These are phyloP conservation scores for Bombus soroeensis DNA, from an alignment of 1,140 invertebrate genomes.

Conservation along the genomic window DNA sequence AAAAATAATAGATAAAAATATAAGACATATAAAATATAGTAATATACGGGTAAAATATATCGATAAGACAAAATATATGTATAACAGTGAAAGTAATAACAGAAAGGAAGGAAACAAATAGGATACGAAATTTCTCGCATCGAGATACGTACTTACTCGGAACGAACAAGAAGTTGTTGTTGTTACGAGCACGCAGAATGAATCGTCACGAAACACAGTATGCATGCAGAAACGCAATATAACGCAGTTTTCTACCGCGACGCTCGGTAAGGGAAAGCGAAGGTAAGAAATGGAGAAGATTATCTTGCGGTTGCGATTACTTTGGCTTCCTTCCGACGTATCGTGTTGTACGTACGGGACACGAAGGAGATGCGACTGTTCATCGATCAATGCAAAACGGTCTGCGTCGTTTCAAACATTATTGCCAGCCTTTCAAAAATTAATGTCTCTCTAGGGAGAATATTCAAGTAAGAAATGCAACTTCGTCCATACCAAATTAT, in stretches of 20 bases:
- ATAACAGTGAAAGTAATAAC: too few relatives aligned
- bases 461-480: not conserved
- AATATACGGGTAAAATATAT: not conserved
- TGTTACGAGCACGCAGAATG: not conserved
- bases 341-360: slow-evolving; percentile 73
- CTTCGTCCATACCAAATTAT: not conserved
- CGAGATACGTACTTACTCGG: not conserved
- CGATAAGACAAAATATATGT: not conserved
- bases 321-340: slow-evolving; percentile 80
- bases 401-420: slow-evolving; percentile 3
- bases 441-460: not conserved
- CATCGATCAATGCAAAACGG: slow-evolving; percentile 44
- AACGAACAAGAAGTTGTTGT: not conserved
- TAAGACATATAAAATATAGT: not conserved
- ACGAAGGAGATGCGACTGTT: slow-evolving; percentile 52
- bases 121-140: not conserved
- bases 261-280: slow-evolving; percentile 56
- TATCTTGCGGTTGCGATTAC: slow-evolving; percentile 80
- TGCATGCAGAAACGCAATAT: slow-evolving; percentile 2
- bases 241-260: slow-evolving; percentile 27
- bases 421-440: slow-evolving; percentile 9
- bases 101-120: not conserved
- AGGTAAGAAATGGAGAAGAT: slow-evolving; percentile 76
- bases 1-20: too few relatives aligned
- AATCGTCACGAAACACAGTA: slow-evolving; percentile 48